Evolutionary conservation across 2,888 invertebrate species (phyloP).

Genomic region (Acleris literana): DNA sequence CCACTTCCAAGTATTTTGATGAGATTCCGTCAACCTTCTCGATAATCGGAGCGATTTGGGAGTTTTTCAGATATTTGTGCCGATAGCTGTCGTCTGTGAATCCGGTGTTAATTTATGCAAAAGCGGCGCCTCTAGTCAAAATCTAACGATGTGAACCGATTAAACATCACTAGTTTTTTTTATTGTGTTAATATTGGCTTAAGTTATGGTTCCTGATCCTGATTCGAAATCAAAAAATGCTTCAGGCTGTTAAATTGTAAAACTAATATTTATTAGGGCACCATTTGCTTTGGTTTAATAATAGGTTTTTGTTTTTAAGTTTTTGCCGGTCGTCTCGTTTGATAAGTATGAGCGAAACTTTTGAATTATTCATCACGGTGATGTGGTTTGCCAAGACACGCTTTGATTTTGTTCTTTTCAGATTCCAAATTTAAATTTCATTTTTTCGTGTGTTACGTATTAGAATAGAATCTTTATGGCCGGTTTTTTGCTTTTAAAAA

Average conservation of each 20-base stretch:
- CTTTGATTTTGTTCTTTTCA: constrained; percentile 23
- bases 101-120: constrained; percentile 61
- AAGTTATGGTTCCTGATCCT: constrained; percentile 34
- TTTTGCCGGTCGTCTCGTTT: constrained; percentile 48
- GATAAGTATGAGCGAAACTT: constrained; percentile 37
- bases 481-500: constrained; percentile 40
- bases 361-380: constrained; percentile 52
- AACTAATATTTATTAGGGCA: constrained; percentile 49
- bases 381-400: constrained; percentile 41
- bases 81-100: constrained; percentile 60
- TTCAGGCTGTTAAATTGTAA: constrained; percentile 47
- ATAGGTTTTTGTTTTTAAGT: constrained; percentile 48
- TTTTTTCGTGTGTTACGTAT: constrained; percentile 30
- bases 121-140: constrained; percentile 51
- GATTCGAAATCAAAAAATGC: constrained; percentile 31
- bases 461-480: constrained; percentile 45
- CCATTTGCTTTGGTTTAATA: constrained; percentile 45
- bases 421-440: constrained; percentile 24
- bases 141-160: constrained; percentile 51
- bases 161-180: constrained; percentile 22
- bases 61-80: constrained; percentile 45
- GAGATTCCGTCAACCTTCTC: constrained; percentile 53
- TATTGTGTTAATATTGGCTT: constrained; percentile 14
- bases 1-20: constrained; percentile 61
- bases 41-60: constrained; percentile 42